Evolutionary conservation across 2,113 vertebrate species (phyloP).

Genomic region (Sialia sialis): DNA sequence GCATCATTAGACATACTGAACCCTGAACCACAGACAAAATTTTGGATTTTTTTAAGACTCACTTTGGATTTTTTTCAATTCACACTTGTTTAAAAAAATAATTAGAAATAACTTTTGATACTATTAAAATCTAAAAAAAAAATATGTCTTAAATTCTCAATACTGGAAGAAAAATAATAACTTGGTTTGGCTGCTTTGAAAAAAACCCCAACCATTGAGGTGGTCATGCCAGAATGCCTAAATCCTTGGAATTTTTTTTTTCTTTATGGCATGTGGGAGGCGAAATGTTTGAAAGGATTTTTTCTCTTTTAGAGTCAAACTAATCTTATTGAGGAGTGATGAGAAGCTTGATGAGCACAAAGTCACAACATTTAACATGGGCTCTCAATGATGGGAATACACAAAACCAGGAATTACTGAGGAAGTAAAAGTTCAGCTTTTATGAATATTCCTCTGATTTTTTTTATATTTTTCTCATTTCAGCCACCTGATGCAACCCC

Average conservation of each 20-base stretch:
- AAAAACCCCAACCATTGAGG: background rate
- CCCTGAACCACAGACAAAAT: background rate
- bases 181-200: background rate
- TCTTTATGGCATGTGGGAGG: background rate
- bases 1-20: background rate
- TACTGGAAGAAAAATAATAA: background rate
- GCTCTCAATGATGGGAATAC: background rate
- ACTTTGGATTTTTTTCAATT: background rate
- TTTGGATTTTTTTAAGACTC: background rate
- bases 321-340: background rate
- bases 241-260: background rate
- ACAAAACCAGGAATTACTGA: background rate
- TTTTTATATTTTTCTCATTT: background rate
- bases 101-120: background rate
- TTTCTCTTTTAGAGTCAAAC: background rate
- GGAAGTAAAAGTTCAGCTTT: background rate
- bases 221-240: background rate
- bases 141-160: background rate
- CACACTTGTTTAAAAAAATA: background rate
- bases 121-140: background rate
- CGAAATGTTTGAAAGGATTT: background rate
- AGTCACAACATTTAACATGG: background rate
- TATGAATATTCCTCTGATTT: background rate
- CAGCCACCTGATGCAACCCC: constrained; percentile 14
- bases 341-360: background rate